These are phyloP conservation scores for Etia nguti DNA, from an alignment of 2,113 vertebrate genomes.

Conservation along the genomic window DNA sequence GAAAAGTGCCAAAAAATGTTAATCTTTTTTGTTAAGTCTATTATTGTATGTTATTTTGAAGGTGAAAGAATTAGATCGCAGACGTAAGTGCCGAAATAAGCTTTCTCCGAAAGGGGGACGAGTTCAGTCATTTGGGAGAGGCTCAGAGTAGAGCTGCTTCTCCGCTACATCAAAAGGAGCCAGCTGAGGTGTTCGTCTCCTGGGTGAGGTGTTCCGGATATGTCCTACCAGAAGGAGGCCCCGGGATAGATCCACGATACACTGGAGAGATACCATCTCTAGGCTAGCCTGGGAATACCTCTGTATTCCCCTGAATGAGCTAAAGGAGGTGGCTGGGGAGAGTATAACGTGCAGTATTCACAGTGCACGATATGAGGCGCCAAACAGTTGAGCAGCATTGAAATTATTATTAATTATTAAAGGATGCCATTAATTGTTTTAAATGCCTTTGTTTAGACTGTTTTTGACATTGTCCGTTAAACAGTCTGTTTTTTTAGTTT, in stretches of 20 bases:
- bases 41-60: background rate
- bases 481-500: background rate
- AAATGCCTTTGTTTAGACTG: background rate
- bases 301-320: background rate
- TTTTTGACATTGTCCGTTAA: background rate
- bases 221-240: background rate
- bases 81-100: background rate
- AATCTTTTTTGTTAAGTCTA: background rate
- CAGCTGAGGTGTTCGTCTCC: background rate
- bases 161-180: background rate
- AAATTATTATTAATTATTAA: background rate
- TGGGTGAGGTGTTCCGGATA: background rate
- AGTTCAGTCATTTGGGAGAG: background rate
- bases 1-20: background rate
- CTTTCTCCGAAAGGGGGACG: background rate
- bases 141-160: background rate
- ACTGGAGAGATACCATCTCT: background rate
- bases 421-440: background rate
- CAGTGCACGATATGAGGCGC: background rate
- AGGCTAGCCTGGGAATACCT: background rate
- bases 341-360: background rate
- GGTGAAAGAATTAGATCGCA: background rate
- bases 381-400: background rate
- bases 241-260: rapidly evolving
- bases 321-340: background rate